Evolutionary conservation across 2,888 invertebrate species (phyloP), one percentile per base, ranked within the genome.

Genomic region (Ennomos quercinarius): DNA sequence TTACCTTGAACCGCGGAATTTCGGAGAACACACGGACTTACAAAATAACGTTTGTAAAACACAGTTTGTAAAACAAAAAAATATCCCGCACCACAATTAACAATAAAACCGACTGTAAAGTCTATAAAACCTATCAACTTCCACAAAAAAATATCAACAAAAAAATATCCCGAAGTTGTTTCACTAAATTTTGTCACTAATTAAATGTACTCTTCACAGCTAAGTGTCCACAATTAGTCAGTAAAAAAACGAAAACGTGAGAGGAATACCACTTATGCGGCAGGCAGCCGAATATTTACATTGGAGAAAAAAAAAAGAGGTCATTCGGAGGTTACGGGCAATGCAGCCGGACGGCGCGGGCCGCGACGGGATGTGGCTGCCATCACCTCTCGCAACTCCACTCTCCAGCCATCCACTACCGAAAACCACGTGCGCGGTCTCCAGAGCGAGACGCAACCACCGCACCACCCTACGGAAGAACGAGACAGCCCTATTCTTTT

Each of bases 221-320:
- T 78, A 78, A 80, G 79, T 58, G 80, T 78, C 77, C 80, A 78
- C 80, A 81, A 81, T 80, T 80, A 80, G 77, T 70, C 68, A 68
- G 70, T 70, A 70, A 74, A 61, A 60, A 81, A 81, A 74, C 64
- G 2, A 63, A 64, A 80, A 85, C 85, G 83, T 84, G 82, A 68
- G 80, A 91, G 92, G 91, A 92, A 86, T 83, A 91, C 91, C 92
- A 88, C 91, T 91, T 91, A 91, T 77, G 87, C 87, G 88, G 90
- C 91, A 91, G 89, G 91, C 91, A 83, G 89, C 90, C 91, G 90
- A 89, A 89, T 92, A 92, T 92, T 92, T 92, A 92, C 91, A 91
- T 91, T 90, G 86, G 84, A 84, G 87, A 87, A 90, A 91, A 91
- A 89, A 92, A 92, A 92, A 89, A 86, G 89, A 89, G 92, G 92